Evolutionary conservation across 2,888 invertebrate genomes (phyloP).

Genomic region (Epiperipatus broadwayi): DNA sequence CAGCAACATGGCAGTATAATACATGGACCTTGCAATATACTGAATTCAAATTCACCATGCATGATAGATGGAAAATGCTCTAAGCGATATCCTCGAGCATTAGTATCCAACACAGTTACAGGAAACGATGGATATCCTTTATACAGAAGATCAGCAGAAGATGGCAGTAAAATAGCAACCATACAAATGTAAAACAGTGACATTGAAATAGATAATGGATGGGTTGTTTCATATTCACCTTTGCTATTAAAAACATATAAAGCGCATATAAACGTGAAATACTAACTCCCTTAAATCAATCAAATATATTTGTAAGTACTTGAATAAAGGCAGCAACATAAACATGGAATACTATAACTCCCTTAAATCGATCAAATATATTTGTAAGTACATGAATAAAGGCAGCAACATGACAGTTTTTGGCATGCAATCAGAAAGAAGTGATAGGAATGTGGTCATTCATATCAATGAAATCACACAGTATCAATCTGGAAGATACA

Average conservation of each 20-base stretch:
- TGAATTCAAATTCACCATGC: constrained; percentile 21
- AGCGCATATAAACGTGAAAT: constrained; percentile 23
- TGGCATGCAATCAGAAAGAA: constrained; percentile 9
- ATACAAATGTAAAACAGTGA: no score
- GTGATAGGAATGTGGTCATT: not conserved
- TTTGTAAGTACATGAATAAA: constrained; percentile 30
- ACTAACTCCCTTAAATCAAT: no score
- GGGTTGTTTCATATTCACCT: constrained; percentile 16
- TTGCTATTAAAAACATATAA: constrained; percentile 17
- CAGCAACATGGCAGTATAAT: no score
- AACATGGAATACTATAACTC: constrained; percentile 25
- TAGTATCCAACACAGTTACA: constrained; percentile 22
- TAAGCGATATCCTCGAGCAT: constrained; percentile 20
- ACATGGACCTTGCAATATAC: constrained; percentile 26
- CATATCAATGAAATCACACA: constrained; percentile 22
- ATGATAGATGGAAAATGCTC: no score
- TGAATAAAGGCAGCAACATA: no score
- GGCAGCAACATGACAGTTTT: constrained; percentile 26
- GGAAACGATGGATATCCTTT: constrained; percentile 24
- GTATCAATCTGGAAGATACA: constrained; percentile 22
- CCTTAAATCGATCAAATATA: constrained; percentile 17
- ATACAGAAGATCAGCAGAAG: constrained; percentile 20
- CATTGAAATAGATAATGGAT: constrained; percentile 14
- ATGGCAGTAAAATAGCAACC: no score
- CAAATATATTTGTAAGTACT: no score